These are phyloP conservation scores for Pristionchus entomophagus DNA, from an alignment of 2,888 invertebrate species.

Conservation along the genomic window DNA sequence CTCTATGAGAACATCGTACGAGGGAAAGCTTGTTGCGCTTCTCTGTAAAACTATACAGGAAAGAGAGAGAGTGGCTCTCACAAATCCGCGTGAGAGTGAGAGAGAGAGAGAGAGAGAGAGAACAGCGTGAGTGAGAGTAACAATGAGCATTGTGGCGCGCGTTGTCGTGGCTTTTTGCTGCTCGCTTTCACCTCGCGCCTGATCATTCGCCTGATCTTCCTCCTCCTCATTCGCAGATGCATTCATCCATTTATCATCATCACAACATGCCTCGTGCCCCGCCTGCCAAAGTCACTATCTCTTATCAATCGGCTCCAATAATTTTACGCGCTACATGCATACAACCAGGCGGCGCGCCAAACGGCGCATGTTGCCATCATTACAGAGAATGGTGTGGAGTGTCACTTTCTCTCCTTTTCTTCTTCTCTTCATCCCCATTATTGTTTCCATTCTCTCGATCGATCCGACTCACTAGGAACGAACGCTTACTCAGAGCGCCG, in stretches of 20 bases:
- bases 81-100: neutral
- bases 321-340: neutral
- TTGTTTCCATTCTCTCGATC: slow-evolving; percentile 9
- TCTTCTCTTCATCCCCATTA: neutral
- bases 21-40: too few relatives aligned
- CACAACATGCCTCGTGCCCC: slow-evolving; percentile 31
- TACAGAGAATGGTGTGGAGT: neutral
- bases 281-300: neutral
- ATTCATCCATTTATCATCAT: slow-evolving; percentile 21
- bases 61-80: neutral
- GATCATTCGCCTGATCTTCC: neutral
- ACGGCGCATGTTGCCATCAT: neutral
- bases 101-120: slow-evolving; percentile 8
- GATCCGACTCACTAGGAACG: neutral
- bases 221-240: neutral
- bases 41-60: too few relatives aligned
- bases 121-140: too few relatives aligned
- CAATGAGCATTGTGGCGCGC: slow-evolving; percentile 33
- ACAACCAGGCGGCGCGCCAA: neutral
- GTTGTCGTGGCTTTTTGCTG: slow-evolving; percentile 13
- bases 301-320: slow-evolving; percentile 12
- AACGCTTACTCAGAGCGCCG: slow-evolving; percentile 38
- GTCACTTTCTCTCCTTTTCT: neutral
- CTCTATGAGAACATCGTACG: too few relatives aligned
- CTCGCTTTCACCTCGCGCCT: neutral